phyloP scores from a whole-genome alignment of 2,888 invertebrate species.

The Poecilobothrus nobilitatus region DNA sequence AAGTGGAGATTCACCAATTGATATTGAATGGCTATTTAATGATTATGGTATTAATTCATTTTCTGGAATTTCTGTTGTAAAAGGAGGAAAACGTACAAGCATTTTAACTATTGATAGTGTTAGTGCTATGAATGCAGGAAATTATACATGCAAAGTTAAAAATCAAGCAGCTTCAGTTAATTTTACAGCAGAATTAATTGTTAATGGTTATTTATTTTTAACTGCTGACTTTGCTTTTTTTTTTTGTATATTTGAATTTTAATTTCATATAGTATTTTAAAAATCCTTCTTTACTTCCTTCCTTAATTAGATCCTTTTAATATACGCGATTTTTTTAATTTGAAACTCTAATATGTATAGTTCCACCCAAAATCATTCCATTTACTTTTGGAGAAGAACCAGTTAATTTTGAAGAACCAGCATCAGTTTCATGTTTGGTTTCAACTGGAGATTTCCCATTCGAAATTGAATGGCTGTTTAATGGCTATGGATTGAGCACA shows the following conservation, averaged over 20 bases:
- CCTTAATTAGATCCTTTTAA: no score
- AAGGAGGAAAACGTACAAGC: conserved; percentile 52
- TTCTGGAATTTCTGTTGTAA: conserved; percentile 44
- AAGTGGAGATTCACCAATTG: conserved; percentile 53
- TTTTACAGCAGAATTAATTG: conserved; percentile 59
- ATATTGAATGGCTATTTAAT: conserved; percentile 55
- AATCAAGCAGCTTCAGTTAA: conserved; percentile 61
- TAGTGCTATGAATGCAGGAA: conserved; percentile 58
- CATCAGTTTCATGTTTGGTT: conserved; percentile 47
- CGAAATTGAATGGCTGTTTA: conserved; percentile 52
- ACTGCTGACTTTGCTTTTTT: no score
- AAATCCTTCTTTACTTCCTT: not conserved
- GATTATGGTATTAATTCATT: conserved; percentile 29
- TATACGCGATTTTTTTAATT: no score
- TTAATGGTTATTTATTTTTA: conserved; percentile 50
- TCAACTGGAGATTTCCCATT: conserved; percentile 54
- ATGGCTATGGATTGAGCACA: conserved; percentile 43
- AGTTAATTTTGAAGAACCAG: conserved; percentile 58
- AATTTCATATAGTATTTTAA: not conserved
- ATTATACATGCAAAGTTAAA: conserved; percentile 65
- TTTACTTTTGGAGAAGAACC: conserved; percentile 66
- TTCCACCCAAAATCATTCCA: conserved; percentile 65
- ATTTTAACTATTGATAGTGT: conserved; percentile 55
- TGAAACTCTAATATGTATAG: no score
- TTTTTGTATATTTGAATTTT: not conserved